These are phyloP conservation scores for Calosoma granatense DNA, from an alignment of 1,140 invertebrate species.

Conservation along the genomic window DNA sequence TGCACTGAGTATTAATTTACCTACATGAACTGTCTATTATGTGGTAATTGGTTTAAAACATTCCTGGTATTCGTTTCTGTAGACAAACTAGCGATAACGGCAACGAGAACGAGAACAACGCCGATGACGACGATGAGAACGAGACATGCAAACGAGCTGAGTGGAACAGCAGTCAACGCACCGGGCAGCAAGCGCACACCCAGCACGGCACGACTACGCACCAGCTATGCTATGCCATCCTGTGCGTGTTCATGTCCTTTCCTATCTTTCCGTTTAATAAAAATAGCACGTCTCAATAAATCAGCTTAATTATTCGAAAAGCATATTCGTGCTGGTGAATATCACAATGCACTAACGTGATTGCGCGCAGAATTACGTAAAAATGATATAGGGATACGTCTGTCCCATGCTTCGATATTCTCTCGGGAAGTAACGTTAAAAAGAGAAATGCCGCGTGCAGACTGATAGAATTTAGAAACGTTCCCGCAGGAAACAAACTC, in stretches of 20 bases:
- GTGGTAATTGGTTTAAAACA: neutral
- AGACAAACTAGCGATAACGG: neutral
- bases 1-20: neutral
- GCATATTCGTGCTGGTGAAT: neutral
- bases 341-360: conserved; percentile 1
- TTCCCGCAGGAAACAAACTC: conserved; percentile 2
- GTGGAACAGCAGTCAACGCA: no score
- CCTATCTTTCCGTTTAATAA: no score
- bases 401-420: neutral
- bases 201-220: no score
- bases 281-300: conserved; percentile 3
- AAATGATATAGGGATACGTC: conserved; percentile 6
- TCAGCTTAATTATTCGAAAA: neutral
- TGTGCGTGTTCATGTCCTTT: no score
- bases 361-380: neutral
- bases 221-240: no score
- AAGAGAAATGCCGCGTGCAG: conserved; percentile 1
- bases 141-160: no score
- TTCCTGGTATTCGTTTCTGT: neutral
- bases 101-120: no score
- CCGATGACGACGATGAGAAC: no score
- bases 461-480: conserved; percentile 7
- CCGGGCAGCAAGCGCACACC: no score
- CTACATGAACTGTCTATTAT: neutral
- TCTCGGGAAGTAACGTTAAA: neutral